Base-by-base conservation (phyloP, 2,113 vertebrate species). In the Hydropotes inermis region DNA sequence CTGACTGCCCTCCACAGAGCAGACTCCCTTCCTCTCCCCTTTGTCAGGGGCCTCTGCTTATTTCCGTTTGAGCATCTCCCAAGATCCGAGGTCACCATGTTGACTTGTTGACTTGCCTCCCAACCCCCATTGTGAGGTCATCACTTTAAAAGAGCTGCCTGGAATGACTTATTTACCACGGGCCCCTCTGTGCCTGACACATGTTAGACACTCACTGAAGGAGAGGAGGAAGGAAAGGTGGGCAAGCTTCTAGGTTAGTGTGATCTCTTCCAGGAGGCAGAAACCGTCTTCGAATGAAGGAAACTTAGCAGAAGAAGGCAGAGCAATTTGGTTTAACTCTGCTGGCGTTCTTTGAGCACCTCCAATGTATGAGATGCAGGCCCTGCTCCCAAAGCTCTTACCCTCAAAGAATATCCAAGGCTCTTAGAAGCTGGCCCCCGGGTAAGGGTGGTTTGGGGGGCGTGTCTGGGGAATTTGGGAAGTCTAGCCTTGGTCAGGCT, bases 391-490 rank as follows among this genome's bases (percentile, higher is more conserved):
- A 2, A 30, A 33, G 79, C 30, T 47, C 57, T 67, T 55, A 21
- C 45, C 47, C 57, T 84, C 30, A 21, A 17, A 7, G 36, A 10
- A 36, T 30, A 25, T 6, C 50, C 17, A 19, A 4, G 14, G 45
- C 9, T 87, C 43, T 61, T 33, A 47, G 21, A 21, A n/a, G 30
- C 47, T 5, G 39, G 30, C 25, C 30, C 1, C 7, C 23, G 27
- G 7, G 25, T 11, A 9, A 30, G 11, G 7, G 21, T 28, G 39
- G 16, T 12, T 64, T 3, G 2, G 78, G 25, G 3, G 1, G 1
- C 1, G 2, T 47, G 27, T 50, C 55, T 13, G 25, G 43, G 1
- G 2, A 28, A 52, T 79, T 52, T 43, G 11, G 58, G 64, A 52
- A 67, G 12, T 91, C 64, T 54, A 64, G 74, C n/a, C 25, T 45